These are phyloP conservation scores for Mystacides longicornis DNA, from an alignment of 2,888 invertebrate genomes.

Conservation along the genomic window DNA sequence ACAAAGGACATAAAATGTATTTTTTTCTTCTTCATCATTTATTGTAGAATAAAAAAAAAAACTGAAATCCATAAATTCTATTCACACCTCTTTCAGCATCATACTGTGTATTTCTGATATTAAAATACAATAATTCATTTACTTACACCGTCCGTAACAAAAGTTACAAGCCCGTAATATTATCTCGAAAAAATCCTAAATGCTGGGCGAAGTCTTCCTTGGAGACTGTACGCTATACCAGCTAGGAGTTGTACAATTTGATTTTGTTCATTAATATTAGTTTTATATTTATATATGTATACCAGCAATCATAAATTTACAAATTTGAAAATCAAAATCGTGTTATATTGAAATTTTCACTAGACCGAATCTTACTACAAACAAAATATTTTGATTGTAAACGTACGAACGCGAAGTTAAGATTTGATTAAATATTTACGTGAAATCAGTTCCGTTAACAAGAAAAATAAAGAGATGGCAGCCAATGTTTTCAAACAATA, in stretches of 20 bases:
- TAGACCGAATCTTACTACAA: no score
- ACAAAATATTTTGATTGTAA: no score
- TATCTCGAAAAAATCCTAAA: conserved; percentile 3
- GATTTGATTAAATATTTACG: no score
- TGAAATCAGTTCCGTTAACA: no score
- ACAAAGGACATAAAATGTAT: neutral
- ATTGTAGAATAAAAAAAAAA: neutral
- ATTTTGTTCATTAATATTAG: neutral
- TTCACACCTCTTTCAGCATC: conserved; percentile 17
- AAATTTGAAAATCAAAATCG: neutral
- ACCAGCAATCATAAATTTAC: neutral
- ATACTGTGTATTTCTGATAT: conserved; percentile 3
- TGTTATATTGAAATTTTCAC: no score
- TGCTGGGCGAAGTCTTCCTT: conserved; percentile 18
- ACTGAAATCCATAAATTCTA: neutral
- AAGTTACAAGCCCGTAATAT: neutral
- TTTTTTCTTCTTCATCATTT: no score
- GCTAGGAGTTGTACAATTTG: neutral
- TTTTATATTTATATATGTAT: no score
- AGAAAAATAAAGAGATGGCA: no score
- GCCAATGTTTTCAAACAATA: no score
- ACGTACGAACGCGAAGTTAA: no score
- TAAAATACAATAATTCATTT: conserved; percentile 5
- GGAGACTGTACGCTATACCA: conserved; percentile 21
- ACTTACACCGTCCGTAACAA: neutral